These are phyloP conservation scores for Aratinga solstitialis DNA, from an alignment of 2,797 vertebrate species.

Conservation along the genomic window DNA sequence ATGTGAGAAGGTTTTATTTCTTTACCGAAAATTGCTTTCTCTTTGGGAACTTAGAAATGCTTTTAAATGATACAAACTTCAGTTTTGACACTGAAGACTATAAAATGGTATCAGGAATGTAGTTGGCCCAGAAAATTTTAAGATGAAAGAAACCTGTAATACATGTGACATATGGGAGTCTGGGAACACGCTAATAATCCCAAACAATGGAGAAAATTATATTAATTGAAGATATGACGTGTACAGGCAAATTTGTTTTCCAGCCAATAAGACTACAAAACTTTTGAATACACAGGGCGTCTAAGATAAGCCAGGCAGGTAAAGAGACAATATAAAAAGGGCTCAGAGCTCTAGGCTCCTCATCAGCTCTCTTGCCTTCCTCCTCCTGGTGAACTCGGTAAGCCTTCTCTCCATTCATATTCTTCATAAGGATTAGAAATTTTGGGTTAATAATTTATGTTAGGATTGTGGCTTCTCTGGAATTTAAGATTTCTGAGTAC, in stretches of 20 bases:
- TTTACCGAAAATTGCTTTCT: not conserved
- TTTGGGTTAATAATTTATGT: not conserved
- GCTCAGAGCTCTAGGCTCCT: not conserved
- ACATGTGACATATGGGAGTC: not conserved
- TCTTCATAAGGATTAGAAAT: not conserved
- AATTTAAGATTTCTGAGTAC: not conserved
- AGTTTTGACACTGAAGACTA: not conserved
- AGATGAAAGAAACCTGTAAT: constrained; percentile 68
- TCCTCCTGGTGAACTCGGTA: not conserved
- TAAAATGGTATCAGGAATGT: constrained; percentile 64
- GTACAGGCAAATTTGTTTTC: constrained; percentile 39
- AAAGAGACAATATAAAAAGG: constrained; percentile 51
- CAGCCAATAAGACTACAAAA: not conserved
- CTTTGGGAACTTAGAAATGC: not conserved
- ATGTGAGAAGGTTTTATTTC: accelerated
- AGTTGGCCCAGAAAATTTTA: not conserved
- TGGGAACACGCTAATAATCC: constrained; percentile 60
- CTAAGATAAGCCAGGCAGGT: constrained; percentile 34
- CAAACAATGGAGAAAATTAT: constrained; percentile 61
- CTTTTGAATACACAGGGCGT: not conserved
- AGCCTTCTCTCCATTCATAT: not conserved
- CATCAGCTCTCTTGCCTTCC: constrained; percentile 25
- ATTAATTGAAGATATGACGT: constrained; percentile 66
- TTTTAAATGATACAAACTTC: not conserved
- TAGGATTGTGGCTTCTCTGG: not conserved